A percentile compares a stretch with the other conserved stretches of the same genome.
These are phyloP conservation scores for Arrhopalites spinosus DNA, from an alignment of 2,888 invertebrate genomes.

Conservation along the genomic window DNA sequence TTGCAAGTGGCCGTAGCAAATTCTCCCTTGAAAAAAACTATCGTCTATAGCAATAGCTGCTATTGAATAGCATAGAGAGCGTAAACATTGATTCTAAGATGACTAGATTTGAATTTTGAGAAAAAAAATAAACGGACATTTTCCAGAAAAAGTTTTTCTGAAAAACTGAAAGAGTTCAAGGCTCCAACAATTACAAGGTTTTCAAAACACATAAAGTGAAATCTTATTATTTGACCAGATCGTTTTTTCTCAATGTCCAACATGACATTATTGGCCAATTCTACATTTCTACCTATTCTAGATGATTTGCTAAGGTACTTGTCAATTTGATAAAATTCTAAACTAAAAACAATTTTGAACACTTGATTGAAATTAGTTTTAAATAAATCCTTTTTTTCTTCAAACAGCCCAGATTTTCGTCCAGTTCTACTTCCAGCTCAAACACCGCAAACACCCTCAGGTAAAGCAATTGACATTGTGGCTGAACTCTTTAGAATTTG, in stretches of 20 bases:
- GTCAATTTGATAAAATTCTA: not conserved
- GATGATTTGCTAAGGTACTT: constrained; percentile 48
- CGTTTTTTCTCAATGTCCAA: not conserved
- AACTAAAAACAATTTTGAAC: too few relatives aligned
- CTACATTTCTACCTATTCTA: constrained; percentile 53
- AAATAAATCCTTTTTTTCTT: too few relatives aligned
- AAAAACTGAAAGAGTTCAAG: not conserved
- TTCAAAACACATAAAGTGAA: too few relatives aligned
- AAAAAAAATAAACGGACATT: not conserved
- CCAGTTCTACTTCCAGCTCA: constrained; percentile 50
- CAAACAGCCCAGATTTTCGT: constrained; percentile 50
- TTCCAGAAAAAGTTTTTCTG: not conserved
- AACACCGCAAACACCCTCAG: constrained; percentile 51
- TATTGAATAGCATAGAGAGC: too few relatives aligned
- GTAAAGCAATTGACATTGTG: not conserved
- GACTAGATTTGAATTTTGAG: too few relatives aligned
- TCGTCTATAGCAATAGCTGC: too few relatives aligned
- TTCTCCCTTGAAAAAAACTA: too few relatives aligned
- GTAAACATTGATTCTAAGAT: too few relatives aligned
- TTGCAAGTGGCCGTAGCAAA: too few relatives aligned
- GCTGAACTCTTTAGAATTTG: too few relatives aligned
- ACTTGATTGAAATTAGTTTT: not conserved
- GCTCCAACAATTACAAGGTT: too few relatives aligned
- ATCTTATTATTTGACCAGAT: too few relatives aligned
- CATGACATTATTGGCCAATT: constrained; percentile 49